Evolutionary conservation across 2,113 vertebrate species (phyloP).

Genomic region (Leptodactylus fuscus): DNA sequence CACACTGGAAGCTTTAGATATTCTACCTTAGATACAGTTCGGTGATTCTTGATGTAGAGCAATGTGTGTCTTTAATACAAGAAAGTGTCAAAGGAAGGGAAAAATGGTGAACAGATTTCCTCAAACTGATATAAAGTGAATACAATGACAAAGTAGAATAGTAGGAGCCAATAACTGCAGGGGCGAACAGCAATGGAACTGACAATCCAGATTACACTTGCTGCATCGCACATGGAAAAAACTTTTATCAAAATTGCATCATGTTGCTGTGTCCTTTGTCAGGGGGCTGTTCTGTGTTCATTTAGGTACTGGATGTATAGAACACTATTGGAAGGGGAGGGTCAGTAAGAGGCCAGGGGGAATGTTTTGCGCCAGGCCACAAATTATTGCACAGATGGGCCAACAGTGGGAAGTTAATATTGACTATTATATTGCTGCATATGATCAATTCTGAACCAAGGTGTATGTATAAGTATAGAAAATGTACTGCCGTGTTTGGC

Average conservation of each 20-base stretch:
- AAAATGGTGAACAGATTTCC: not conserved
- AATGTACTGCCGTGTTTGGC: not conserved
- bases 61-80: not conserved
- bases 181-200: not conserved
- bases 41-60: not conserved
- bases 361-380: not conserved
- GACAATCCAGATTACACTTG: not conserved
- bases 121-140: not conserved
- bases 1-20: too few relatives aligned
- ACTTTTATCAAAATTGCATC: not conserved
- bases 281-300: not conserved
- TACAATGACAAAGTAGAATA: not conserved
- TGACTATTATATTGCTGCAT: not conserved
- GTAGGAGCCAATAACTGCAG: not conserved
- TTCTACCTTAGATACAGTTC: not conserved
- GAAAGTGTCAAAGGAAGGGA: not conserved
- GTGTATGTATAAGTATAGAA: not conserved
- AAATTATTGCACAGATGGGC: not conserved
- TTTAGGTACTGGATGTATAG: not conserved
- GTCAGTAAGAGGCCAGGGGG: not conserved
- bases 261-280: not conserved
- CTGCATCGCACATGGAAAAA: constrained; percentile 5
- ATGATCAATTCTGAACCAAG: not conserved
- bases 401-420: not conserved
- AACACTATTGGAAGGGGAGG: not conserved